phyloP scores from a whole-genome alignment of 2,888 invertebrate species.

The Branchellion lobata region DNA sequence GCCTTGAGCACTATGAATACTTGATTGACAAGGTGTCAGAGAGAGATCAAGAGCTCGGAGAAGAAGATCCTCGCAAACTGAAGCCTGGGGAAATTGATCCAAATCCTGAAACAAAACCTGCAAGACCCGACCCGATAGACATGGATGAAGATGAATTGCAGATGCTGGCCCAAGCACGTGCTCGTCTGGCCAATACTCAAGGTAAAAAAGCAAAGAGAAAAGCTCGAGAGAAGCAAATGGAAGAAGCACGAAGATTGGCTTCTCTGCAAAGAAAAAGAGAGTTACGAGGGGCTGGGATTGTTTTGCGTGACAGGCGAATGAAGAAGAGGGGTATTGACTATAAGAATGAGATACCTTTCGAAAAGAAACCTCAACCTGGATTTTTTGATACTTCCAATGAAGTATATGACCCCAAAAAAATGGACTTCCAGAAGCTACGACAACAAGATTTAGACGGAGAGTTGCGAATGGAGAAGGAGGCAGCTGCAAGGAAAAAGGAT shows the following conservation, averaged over 20 bases:
- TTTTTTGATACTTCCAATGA: slow-evolving; percentile 91
- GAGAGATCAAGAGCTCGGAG: slow-evolving; percentile 57
- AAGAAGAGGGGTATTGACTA: slow-evolving; percentile 87
- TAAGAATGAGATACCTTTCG: slow-evolving; percentile 95
- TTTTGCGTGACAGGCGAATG: slow-evolving; percentile 56
- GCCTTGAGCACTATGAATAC: slow-evolving; percentile 94
- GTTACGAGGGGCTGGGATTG: slow-evolving; percentile 90
- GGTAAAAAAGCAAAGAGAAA: slow-evolving; percentile 70
- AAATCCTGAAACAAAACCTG: slow-evolving; percentile 98
- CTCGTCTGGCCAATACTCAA: slow-evolving; percentile 95
- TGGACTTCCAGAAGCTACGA: slow-evolving; percentile 83
- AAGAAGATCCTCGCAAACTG: slow-evolving; percentile 88
- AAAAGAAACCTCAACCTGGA: slow-evolving; percentile 82
- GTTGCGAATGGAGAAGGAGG: slow-evolving; percentile 83
- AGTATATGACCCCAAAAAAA: slow-evolving; percentile 80
- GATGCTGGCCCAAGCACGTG: slow-evolving; percentile 97
- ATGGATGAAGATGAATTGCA: slow-evolving; percentile 99
- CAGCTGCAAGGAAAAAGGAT: slow-evolving; percentile 88
- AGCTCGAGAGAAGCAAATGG: slow-evolving; percentile 95
- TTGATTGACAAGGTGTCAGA: slow-evolving; percentile 72
- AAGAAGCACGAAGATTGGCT: slow-evolving; percentile 92
- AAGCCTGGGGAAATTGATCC: slow-evolving; percentile 99
- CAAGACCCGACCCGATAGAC: slow-evolving; percentile 96
- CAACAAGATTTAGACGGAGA: slow-evolving; percentile 93
- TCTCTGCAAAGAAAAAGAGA: slow-evolving; percentile 96